These are phyloP conservation scores for Hydra vulgaris DNA, from an alignment of 30 jellyfish, hydroid and myxozoan species.

Conservation along the genomic window DNA sequence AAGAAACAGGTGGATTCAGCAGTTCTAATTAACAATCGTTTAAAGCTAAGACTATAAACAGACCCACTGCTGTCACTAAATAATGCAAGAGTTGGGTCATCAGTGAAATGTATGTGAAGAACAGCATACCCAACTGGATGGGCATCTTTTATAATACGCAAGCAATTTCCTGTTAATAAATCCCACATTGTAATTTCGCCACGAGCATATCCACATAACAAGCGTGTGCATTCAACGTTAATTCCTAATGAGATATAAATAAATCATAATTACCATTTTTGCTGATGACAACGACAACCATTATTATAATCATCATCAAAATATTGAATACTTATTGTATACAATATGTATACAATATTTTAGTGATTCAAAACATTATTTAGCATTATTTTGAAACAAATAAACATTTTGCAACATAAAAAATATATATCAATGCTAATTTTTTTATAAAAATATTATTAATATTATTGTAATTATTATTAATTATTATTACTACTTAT, in stretches of 20 bases:
- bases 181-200: constrained; percentile 99
- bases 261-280: neutral
- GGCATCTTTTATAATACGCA: constrained; percentile 92
- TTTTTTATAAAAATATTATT: too few relatives aligned
- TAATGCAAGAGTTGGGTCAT: constrained; percentile 90
- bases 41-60: constrained; percentile 81
- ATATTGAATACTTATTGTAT: neutral
- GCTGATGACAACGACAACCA: neutral
- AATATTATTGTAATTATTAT: too few relatives aligned
- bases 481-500: too few relatives aligned
- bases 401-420: too few relatives aligned
- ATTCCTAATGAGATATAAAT: constrained; percentile 35
- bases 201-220: constrained; percentile 93
- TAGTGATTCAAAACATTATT: too few relatives aligned
- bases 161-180: constrained; percentile 67
- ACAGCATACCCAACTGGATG: constrained; percentile 97
- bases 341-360: too few relatives aligned
- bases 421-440: too few relatives aligned
- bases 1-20: constrained; percentile 92
- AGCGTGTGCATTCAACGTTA: constrained; percentile 79
- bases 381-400: too few relatives aligned
- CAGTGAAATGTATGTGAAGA: constrained; percentile 94
- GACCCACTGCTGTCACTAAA: constrained; percentile 99
- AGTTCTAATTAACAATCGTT: constrained; percentile 77
- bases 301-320: neutral